These are phyloP conservation scores for Aptenodytes forsteri DNA, from an alignment of 2,113 vertebrate species.

Conservation along the genomic window DNA sequence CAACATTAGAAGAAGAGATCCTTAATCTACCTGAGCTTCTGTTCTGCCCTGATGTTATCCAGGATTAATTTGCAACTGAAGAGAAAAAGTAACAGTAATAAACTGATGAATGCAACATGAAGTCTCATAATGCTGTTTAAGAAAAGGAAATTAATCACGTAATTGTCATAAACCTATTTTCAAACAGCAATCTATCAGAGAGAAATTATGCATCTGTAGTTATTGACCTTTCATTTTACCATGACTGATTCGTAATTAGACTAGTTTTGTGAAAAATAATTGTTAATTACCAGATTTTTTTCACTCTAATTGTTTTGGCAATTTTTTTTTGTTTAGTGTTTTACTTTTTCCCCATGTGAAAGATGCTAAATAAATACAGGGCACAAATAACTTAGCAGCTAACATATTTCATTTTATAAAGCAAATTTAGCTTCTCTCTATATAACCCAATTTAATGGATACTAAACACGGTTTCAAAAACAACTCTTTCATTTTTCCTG, in stretches of 20 bases:
- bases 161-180: slow-evolving; percentile 83
- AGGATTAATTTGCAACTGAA: slow-evolving; percentile 63
- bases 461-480: neutral
- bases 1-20: neutral
- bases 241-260: slow-evolving; percentile 79
- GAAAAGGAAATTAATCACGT: slow-evolving; percentile 82
- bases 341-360: slow-evolving; percentile 14
- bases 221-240: slow-evolving; percentile 81
- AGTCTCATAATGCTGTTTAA: slow-evolving; percentile 79
- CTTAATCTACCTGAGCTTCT: slow-evolving; percentile 32
- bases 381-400: neutral
- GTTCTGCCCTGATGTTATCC: slow-evolving; percentile 44
- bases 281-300: slow-evolving; percentile 77
- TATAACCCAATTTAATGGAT: neutral
- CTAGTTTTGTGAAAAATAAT: slow-evolving; percentile 75
- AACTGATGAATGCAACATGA: slow-evolving; percentile 78
- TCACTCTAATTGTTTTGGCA: slow-evolving; percentile 68
- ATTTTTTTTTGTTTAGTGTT: slow-evolving; percentile 47
- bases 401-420: slow-evolving; percentile 19
- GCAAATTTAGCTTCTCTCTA: neutral
- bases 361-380: slow-evolving; percentile 50
- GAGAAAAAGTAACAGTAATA: slow-evolving; percentile 70
- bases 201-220: slow-evolving; percentile 82
- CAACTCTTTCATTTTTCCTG: neutral
- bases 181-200: slow-evolving; percentile 80